phyloP scores from a whole-genome alignment of 2,888 invertebrate species.

The Himalopsyche kuldschensis region DNA sequence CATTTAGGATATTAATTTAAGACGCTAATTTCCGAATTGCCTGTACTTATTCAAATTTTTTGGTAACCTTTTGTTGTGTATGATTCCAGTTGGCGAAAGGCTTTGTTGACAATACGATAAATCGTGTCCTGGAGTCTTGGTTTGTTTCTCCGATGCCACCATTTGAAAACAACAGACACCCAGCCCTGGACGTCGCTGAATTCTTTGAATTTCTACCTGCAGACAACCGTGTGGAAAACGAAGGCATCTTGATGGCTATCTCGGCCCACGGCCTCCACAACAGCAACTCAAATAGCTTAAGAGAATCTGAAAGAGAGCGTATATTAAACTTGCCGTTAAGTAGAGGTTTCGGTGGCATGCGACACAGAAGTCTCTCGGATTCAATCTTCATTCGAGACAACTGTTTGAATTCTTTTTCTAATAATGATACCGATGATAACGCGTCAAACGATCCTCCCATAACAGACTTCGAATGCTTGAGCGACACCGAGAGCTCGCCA shows the following conservation, averaged over 20 bases:
- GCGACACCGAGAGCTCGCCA: neutral
- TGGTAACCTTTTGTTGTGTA: neutral
- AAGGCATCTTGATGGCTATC: constrained; percentile 75
- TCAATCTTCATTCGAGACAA: neutral
- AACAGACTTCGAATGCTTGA: neutral
- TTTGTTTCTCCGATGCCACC: constrained; percentile 55
- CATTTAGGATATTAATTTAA: too few relatives aligned
- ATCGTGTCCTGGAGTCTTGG: constrained; percentile 66
- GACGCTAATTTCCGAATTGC: too few relatives aligned
- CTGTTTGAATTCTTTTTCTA: neutral
- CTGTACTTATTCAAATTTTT: too few relatives aligned
- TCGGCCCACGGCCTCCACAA: constrained; percentile 69
- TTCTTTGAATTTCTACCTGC: constrained; percentile 60
- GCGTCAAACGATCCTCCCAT: neutral
- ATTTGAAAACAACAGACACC: constrained; percentile 47
- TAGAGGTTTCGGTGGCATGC: constrained; percentile 2
- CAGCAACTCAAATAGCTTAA: constrained; percentile 6
- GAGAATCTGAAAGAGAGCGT: neutral
- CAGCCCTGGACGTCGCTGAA: constrained; percentile 53
- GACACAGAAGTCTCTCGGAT: constrained; percentile 13
- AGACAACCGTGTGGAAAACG: constrained; percentile 66
- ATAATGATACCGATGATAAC: neutral
- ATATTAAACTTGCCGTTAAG: neutral
- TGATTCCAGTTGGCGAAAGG: constrained; percentile 61
- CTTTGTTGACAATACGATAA: constrained; percentile 71